Evolutionary conservation across 2,888 invertebrate species (phyloP), one percentile per base, ranked within the genome.

Genomic region (Leptinotarsa peninsularis): DNA sequence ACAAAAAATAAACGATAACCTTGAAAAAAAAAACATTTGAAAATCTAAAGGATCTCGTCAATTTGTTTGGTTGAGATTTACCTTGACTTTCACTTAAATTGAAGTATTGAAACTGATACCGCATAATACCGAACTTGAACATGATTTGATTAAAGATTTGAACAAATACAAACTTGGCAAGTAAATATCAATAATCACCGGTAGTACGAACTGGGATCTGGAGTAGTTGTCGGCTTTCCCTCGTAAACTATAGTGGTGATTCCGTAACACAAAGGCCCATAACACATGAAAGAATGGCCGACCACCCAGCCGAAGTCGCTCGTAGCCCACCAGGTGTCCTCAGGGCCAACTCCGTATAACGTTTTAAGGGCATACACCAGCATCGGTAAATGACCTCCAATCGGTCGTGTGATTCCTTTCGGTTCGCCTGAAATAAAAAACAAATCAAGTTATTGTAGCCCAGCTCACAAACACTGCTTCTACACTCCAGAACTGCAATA

Each of bases 221-320:
- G 98, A 0, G 98, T 98, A 77, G 97, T 93, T 82, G 98, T 97
- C 0, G 98, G 98, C 86, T 98, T 98, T 3, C 98, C 98, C 88
- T 98, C 95, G 84, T 95, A 96, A 89, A 96, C 92, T 23, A 96
- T 90, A 69, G 94, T 94, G 0, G 97, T 97, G 63, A 93, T 90
- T 0, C 97, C 95, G 79, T 93, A 93, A 0, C 96, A 88, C 4
- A 98, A 89, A 0, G 98, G 98, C 0, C 94, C 98, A 83, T 98
- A 98, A 87, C 96, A 96, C 81, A 97, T 97, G 87, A 97, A 98
- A 0, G 97, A 97, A 85, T 97, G 97, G 0, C 98, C 98, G 1
- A 98, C 97, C 0, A 98, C 97, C 96, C 96, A 96, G 15, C 96
- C 96, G 71, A 95, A 90, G 84, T 95, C 95, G 58, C 97, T 97